A percentile compares a stretch with the other conserved stretches of the same genome.
phyloP scores from a whole-genome alignment of 2,888 invertebrate species.

The Vandiemenella viatica region DNA sequence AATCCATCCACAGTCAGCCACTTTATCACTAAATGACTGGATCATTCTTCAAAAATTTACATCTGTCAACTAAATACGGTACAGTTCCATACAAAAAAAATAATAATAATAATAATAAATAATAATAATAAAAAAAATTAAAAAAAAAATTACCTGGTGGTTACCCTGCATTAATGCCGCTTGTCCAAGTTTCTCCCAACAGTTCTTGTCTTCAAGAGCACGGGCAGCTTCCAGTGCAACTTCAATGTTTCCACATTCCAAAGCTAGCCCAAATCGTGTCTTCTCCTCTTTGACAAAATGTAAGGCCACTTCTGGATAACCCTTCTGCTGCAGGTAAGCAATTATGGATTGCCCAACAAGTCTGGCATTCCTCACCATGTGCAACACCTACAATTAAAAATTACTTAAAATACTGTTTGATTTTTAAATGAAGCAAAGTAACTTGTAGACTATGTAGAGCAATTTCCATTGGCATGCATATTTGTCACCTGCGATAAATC shows the following conservation, averaged over 20 bases:
- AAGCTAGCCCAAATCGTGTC: slow-evolving; percentile 83
- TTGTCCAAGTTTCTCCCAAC: slow-evolving; percentile 92
- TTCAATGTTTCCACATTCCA: slow-evolving; percentile 97
- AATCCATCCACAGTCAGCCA: too few relatives aligned
- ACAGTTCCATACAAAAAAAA: not conserved
- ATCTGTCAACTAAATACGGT: not conserved
- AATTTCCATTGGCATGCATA: too few relatives aligned
- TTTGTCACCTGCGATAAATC: too few relatives aligned
- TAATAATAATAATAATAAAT: not conserved
- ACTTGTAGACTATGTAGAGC: too few relatives aligned
- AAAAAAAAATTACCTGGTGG: slow-evolving; percentile 48
- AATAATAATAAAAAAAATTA: too few relatives aligned
- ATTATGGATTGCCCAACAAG: slow-evolving; percentile 98
- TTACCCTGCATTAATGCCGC: slow-evolving; percentile 89
- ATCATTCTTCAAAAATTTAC: too few relatives aligned
- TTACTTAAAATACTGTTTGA: too few relatives aligned
- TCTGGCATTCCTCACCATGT: slow-evolving; percentile 91
- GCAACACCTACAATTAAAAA: slow-evolving; percentile 36
- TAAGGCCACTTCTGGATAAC: slow-evolving; percentile 95
- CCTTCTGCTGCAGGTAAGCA: slow-evolving; percentile 95
- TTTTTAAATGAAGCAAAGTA: too few relatives aligned
- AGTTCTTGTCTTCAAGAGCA: slow-evolving; percentile 79
- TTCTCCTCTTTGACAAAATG: slow-evolving; percentile 99
- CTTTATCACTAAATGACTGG: too few relatives aligned
- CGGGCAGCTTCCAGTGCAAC: slow-evolving; percentile 93